phyloP scores from a whole-genome alignment of 2,113 vertebrate genomes.

The Felis chaus region DNA sequence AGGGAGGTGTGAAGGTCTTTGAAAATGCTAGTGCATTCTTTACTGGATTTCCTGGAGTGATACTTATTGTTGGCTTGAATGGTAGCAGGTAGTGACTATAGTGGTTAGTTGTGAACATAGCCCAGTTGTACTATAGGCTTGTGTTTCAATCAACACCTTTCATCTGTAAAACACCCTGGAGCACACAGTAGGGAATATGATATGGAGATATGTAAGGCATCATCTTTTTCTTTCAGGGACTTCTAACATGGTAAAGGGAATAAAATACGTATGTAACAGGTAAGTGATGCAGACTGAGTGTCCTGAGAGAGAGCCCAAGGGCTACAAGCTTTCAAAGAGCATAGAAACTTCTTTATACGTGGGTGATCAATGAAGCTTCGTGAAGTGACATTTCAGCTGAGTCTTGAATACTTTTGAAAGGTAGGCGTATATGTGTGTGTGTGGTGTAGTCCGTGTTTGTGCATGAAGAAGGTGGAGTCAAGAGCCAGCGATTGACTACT shows the following conservation, averaged over 20 bases:
- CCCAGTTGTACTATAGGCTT: not conserved
- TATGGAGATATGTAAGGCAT: not conserved
- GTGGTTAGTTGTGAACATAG: not conserved
- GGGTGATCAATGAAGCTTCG: not conserved
- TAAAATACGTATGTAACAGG: not conserved
- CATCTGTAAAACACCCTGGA: not conserved
- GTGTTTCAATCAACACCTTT: not conserved
- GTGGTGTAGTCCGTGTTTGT: not conserved
- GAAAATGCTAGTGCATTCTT: not conserved
- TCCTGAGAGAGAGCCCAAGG: not conserved
- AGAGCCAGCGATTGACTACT: not conserved
- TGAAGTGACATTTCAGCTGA: not conserved
- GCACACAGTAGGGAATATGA: not conserved
- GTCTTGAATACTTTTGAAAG: not conserved
- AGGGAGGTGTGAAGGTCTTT: not conserved
- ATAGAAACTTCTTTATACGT: not conserved
- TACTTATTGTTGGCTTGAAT: not conserved
- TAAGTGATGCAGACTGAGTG: not conserved
- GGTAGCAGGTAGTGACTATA: not conserved
- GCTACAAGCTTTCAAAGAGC: not conserved
- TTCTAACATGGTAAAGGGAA: not conserved
- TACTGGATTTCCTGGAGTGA: not conserved
- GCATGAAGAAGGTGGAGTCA: not conserved
- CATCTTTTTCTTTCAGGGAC: not conserved
- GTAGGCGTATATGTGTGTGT: not conserved